Conservation (phyloP, 2,797 vertebrate genomes). For the Spinus olivaceus region DNA sequence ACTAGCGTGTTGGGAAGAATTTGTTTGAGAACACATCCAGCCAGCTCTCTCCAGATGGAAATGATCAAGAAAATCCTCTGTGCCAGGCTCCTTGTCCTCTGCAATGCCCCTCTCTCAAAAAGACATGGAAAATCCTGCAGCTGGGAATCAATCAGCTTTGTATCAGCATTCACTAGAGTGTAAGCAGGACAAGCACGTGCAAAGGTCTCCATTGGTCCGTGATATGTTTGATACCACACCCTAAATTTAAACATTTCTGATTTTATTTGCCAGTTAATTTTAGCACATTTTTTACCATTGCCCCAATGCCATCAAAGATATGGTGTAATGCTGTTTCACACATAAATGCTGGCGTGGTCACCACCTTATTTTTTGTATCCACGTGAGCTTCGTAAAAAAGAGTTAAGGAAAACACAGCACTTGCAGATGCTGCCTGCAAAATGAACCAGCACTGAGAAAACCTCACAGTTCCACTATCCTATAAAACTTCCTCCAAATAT, state of each 20-base stretch:
- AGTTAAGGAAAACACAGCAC: constrained; percentile 68
- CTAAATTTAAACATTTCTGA: neutral
- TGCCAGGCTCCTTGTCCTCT: neutral
- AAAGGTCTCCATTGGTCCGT: constrained; percentile 28
- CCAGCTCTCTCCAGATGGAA: neutral
- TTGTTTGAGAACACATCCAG: neutral
- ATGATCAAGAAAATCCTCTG: neutral
- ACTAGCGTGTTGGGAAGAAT: neutral
- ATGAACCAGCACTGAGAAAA: neutral
- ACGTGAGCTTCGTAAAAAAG: constrained; percentile 78
- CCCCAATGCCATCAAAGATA: constrained; percentile 84
- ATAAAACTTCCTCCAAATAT: neutral
- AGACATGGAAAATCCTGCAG: neutral
- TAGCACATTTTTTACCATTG: constrained; percentile 82
- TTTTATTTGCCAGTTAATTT: constrained; percentile 78
- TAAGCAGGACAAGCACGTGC: neutral
- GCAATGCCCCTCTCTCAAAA: neutral
- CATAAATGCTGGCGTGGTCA: constrained; percentile 88
- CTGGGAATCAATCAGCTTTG: neutral
- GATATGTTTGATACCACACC: neutral
- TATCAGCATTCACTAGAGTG: neutral
- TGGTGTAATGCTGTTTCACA: constrained; percentile 82
- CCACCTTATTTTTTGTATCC: constrained; percentile 82
- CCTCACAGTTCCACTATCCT: neutral
- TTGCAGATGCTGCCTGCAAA: neutral